Evolutionary conservation across 2,888 invertebrate genomes (phyloP).

Genomic region (Petrolisthes manimaculis): DNA sequence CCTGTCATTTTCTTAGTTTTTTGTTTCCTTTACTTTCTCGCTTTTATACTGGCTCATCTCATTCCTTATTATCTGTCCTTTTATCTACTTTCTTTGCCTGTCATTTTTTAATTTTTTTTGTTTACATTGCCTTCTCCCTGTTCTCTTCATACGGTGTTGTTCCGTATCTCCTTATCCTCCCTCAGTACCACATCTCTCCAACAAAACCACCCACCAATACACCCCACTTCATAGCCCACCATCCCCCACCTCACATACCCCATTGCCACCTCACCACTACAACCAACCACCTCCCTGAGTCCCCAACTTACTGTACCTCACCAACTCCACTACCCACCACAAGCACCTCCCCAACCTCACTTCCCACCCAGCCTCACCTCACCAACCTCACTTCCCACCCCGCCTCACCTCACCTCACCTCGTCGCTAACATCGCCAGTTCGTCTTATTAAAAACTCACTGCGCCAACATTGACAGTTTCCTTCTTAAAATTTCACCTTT

Average conservation of each 20-base stretch:
- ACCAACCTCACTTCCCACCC: neutral
- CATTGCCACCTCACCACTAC: neutral
- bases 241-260: neutral
- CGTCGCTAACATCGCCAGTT: constrained; percentile 5
- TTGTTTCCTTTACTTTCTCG: neutral
- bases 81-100: neutral
- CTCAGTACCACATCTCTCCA: neutral
- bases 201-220: too few species aligned
- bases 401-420: neutral
- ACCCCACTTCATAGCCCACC: neutral
- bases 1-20: too few species aligned
- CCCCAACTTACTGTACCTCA: too few species aligned
- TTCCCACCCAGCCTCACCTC: too few species aligned
- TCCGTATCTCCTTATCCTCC: neutral
- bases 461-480: too few species aligned
- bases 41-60: neutral
- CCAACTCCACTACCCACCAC: too few species aligned
- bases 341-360: too few species aligned
- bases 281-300: too few species aligned
- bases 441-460: too few species aligned
- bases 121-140: neutral
- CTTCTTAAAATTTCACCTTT: too few species aligned
- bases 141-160: neutral
- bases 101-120: neutral
- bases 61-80: neutral